Base-by-base conservation (phyloP, 1,140 invertebrate genomes). In the Euschistus heros region DNA sequence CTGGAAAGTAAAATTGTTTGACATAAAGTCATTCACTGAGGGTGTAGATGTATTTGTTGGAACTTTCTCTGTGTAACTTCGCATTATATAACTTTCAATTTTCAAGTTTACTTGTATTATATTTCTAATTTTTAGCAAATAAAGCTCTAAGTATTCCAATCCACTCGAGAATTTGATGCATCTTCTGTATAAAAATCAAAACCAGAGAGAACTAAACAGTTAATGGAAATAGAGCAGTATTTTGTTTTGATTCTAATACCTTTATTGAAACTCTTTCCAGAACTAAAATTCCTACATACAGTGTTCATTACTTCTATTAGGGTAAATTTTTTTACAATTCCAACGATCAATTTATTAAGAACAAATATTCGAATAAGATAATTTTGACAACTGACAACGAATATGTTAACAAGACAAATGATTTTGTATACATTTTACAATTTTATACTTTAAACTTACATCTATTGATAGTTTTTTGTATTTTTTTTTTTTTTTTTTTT, bases 261-360 rank as follows among this genome's bases (percentile, higher is more conserved):
- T 65, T 65, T 65, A 65, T 65, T 65, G 64, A 65, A 65, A 65
- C 64, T 65, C 27, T 60, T 62, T 63, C 42, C 65, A 66, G 50
- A 66, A 66, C 65, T 66, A 66, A 66, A 66, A 66, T 62, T n/a
- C 65, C 65, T 66, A 66, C 65, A 66, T 66, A 54, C 59, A 66
- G 50, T 42, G 50, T 60, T 61, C 18, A 65, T 64, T 50, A 50
- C 33, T 60, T 46, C 57, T 61, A 57, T 66, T 62, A 46, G 57
- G 55, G 59, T 62, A 42, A 24, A 27, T 57, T 57, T 57, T 33
- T 64, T 57, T 66, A 66, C 65, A 66, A 60, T 62, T 61, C 54
- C 57, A 24, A 60, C 46, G 37, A 42, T 62, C 52, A 63, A 63
- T 66, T 44, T 42, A 42, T 37, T 65, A 24, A 60, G 55, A 60